Evolutionary conservation across 2,113 vertebrate genomes (phyloP).

Genomic region (Rhinolophus ferrumequinum): DNA sequence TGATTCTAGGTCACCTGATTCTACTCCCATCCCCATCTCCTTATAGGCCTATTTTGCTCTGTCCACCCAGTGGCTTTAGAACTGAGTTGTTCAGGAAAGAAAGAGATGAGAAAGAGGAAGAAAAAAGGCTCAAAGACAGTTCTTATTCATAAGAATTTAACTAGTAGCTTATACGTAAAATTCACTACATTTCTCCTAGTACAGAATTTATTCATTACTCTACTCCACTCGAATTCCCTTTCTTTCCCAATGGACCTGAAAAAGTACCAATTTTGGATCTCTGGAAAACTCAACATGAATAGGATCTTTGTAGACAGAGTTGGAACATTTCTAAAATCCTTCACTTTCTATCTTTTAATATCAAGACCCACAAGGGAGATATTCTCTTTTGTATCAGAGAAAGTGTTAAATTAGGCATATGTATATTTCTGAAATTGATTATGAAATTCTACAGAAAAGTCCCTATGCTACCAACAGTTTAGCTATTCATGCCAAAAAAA

Average conservation of each 20-base stretch:
- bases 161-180: neutral
- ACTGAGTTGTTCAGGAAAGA: neutral
- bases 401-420: slow-evolving; percentile 7
- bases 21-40: fast-evolving
- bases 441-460: slow-evolving; percentile 36
- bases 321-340: slow-evolving; percentile 27
- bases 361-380: neutral
- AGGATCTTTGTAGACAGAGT: neutral
- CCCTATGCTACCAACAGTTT: neutral
- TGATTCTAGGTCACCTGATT: neutral
- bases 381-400: neutral
- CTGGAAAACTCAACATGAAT: neutral
- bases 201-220: neutral
- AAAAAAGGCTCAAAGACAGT: neutral
- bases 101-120: neutral
- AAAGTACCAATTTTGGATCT: neutral
- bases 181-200: neutral
- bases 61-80: neutral
- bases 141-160: slow-evolving; percentile 20
- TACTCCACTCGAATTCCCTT: neutral
- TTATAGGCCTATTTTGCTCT: neutral
- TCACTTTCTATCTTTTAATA: neutral
- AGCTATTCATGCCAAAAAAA: neutral
- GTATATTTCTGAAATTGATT: slow-evolving; percentile 32
- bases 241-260: neutral